Base-by-base conservation (phyloP, 2,113 vertebrate species). In the Barbus barbus region DNA sequence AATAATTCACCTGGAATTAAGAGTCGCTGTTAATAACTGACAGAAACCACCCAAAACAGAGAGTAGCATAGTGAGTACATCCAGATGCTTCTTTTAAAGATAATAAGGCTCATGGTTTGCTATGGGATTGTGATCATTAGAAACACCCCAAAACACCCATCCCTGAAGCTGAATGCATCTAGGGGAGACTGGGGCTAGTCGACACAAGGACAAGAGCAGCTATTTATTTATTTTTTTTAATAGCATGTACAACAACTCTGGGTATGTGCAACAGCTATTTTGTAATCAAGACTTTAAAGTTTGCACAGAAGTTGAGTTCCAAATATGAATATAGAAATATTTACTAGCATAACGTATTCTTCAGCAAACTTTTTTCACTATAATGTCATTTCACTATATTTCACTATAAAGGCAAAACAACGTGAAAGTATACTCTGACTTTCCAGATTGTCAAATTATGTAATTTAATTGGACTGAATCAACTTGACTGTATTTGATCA, bases 21-120 rank as follows among this genome's bases (percentile, higher is more conserved):
- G 71, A 73, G 38, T 73, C 12, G 1, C 20, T 6, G 38, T 73
- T 73, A 73, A 73, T 46, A 73, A 73, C 71, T 16, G n/a, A 73
- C n/a, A 16, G 71, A 24, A 73, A 73, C 38, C 71, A 73, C 71
- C 71, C 38, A 72, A 44, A 69, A 44, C n/a, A 46, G 71, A 22
- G n/a, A 16, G 71, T 13, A 73, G 13, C n/a, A 24, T 24, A 44
- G 69, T n/a, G 67, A 38, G 9, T 26, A 26, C 38, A 41, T 73
- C 22, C 71, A 24, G 38, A 73, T 24, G 36, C 22, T 73, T 73
- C 0, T 24, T 46, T 73, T 6, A 26, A 5, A 41, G 12, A 44
- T 24, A 44, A 73, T 44, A 72, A 14, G 38, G 38, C 22, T 44
- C 65, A 22, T 1, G 18, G 65, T 69, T 69, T 69, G 33, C 9